These are phyloP conservation scores for Oriolus oriolus DNA, from an alignment of 2,113 vertebrate species.

Conservation along the genomic window DNA sequence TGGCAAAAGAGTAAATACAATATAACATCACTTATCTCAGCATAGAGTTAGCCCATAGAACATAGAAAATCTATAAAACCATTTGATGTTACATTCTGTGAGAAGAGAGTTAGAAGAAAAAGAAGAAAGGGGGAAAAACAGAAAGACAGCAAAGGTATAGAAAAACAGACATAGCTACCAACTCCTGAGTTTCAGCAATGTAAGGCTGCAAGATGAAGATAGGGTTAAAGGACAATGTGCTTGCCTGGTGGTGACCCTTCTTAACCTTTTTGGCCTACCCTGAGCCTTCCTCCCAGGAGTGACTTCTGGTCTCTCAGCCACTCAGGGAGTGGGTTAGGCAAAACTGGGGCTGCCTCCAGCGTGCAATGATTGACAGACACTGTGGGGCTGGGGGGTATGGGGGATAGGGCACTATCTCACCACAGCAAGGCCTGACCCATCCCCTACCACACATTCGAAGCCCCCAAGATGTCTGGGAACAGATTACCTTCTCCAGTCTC, in stretches of 20 bases:
- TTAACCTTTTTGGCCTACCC: neutral
- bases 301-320: neutral
- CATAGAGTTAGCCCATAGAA: neutral
- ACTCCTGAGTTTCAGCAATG: neutral
- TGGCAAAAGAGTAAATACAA: neutral
- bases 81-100: rapidly evolving
- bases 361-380: no score
- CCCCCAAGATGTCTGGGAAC: neutral
- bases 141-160: neutral
- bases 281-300: neutral
- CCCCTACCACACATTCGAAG: neutral
- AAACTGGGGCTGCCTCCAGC: neutral
- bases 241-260: neutral
- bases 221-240: rapidly evolving
- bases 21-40: neutral
- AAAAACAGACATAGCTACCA: neutral
- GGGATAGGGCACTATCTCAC: neutral
- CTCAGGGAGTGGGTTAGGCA: neutral
- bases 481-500: neutral
- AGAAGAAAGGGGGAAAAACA: neutral
- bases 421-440: no score
- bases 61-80: neutral
- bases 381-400: neutral
- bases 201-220: neutral
- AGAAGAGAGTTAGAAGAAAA: neutral